Base-by-base conservation (phyloP, 2,113 vertebrate species). In the Rhinoptilus africanus region DNA sequence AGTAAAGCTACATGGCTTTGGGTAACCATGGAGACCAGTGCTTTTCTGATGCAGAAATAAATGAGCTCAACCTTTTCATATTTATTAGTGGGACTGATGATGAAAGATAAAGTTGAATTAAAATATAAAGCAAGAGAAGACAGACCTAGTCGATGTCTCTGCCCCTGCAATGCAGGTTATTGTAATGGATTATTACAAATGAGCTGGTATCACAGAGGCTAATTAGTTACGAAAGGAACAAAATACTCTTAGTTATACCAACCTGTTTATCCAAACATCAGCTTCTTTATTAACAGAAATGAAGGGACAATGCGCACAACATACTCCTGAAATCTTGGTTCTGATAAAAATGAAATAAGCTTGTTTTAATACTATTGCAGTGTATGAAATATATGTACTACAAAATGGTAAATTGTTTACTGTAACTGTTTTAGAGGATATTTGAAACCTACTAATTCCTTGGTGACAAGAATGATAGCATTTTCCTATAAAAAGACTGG, bases 11-110 rank as follows among this genome's bases (percentile, higher is more conserved):
- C 74, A 26, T 74, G 82, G 82, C 93, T 96, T 92, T 89, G 80
- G 54, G 89, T 94, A 94, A 96, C 96, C 93, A 97, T 96, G 95
- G 95, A 92, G 54, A 94, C 95, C 67, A 85, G 6, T 83, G 92
- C 92, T 95, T 90, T 92, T 88, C 93, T 88, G 91, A 74, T 93
- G 96, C 93, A 93, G 95, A 88, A 96, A 92, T 94, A 93, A 96
- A 95, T 92, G 85, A 96, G 96, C 78, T 90, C 96, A 93, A 92
- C 88, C 92, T 95, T 95, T 94, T 96, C 90, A 43, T 94, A 96
- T 96, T 96, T 94, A 95, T 95, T 94, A 96, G 88, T 78, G 68
- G 37, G 86, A 75, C 51, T 91, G 96, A 92, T 94, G 92, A 74
- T 78, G 92, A 86, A 93, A 92, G 96, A 95, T 96, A 93, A 90